These are phyloP conservation scores for Galleria mellonella DNA, from an alignment of 1,140 invertebrate genomes.

Conservation along the genomic window DNA sequence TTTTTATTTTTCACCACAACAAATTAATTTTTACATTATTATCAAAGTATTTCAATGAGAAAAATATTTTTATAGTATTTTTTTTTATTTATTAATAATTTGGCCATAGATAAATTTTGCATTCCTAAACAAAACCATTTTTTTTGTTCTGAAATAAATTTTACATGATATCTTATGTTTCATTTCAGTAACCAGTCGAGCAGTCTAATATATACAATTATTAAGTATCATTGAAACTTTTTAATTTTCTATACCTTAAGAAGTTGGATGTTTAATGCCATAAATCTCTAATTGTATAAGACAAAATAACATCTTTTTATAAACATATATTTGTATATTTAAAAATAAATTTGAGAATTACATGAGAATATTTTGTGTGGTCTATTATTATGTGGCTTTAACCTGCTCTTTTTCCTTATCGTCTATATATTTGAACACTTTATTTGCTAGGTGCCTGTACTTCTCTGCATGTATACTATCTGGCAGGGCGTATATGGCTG, in stretches of 20 bases:
- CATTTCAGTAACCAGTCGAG: slow-evolving; percentile 9
- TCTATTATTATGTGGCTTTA: slow-evolving; percentile 32
- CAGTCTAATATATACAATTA: no score
- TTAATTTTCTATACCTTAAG: slow-evolving; percentile 22
- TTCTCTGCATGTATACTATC: slow-evolving; percentile 75
- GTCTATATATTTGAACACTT: slow-evolving; percentile 71
- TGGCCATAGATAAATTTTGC: slow-evolving; percentile 20
- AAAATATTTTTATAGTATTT: slow-evolving; percentile 56
- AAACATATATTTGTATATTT: slow-evolving; percentile 1
- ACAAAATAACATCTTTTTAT: slow-evolving; percentile 45
- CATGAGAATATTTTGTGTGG: slow-evolving; percentile 13
- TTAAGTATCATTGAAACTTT: no score
- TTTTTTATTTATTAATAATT: slow-evolving; percentile 37
- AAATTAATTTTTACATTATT: slow-evolving; percentile 3
- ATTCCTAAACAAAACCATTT: slow-evolving; percentile 20
- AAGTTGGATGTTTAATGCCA: no score
- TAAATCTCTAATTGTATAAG: neutral
- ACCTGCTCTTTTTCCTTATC: slow-evolving; percentile 49
- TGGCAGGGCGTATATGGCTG: slow-evolving; percentile 83
- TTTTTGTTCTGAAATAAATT: slow-evolving; percentile 32
- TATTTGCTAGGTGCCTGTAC: slow-evolving; percentile 75
- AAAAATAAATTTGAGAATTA: slow-evolving; percentile 31
- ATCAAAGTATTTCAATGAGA: slow-evolving; percentile 37
- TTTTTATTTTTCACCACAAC: neutral
- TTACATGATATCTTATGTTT: slow-evolving; percentile 28